Evolutionary conservation across 1,140 invertebrate species (phyloP).

Genomic region (Rhyzopertha dominica): DNA sequence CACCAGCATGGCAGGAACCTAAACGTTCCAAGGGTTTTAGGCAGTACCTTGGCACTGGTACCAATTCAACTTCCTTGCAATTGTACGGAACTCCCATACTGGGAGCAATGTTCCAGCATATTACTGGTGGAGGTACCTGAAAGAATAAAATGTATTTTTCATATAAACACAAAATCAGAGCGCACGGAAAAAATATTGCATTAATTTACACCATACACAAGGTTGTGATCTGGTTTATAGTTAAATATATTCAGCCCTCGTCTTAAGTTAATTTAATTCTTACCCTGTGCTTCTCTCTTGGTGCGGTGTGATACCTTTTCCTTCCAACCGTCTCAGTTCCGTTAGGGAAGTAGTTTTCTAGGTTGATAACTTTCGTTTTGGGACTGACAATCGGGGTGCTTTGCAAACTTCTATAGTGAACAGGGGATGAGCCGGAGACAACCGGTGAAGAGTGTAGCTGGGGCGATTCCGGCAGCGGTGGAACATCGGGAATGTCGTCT

Average conservation of each 20-base stretch:
- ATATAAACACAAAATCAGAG: too few relatives aligned
- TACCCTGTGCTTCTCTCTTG: conserved; percentile 57
- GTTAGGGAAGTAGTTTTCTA: conserved; percentile 39
- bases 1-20: conserved; percentile 68
- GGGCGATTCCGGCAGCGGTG: conserved; percentile 35
- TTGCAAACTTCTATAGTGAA: conserved; percentile 39
- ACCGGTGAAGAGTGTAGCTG: conserved; percentile 23
- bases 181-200: too few relatives aligned
- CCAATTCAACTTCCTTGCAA: conserved; percentile 55
- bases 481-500: conserved; percentile 36
- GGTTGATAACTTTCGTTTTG: conserved; percentile 39
- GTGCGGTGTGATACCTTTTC: conserved; percentile 57
- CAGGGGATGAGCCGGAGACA: conserved; percentile 15
- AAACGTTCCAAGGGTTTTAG: conserved; percentile 66
- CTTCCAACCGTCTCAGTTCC: conserved; percentile 42
- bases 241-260: too few relatives aligned
- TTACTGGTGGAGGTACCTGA: conserved; percentile 53
- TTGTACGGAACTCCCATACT: conserved; percentile 58
- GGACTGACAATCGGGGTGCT: conserved; percentile 37
- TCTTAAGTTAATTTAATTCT: conserved; percentile 9
- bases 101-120: conserved; percentile 59
- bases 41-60: conserved; percentile 61
- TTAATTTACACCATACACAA: too few relatives aligned
- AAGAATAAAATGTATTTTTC: too few relatives aligned
- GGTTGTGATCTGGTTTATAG: too few relatives aligned